Evolutionary conservation across 2,888 invertebrate species (phyloP).

Genomic region (Griposia aprilina): DNA sequence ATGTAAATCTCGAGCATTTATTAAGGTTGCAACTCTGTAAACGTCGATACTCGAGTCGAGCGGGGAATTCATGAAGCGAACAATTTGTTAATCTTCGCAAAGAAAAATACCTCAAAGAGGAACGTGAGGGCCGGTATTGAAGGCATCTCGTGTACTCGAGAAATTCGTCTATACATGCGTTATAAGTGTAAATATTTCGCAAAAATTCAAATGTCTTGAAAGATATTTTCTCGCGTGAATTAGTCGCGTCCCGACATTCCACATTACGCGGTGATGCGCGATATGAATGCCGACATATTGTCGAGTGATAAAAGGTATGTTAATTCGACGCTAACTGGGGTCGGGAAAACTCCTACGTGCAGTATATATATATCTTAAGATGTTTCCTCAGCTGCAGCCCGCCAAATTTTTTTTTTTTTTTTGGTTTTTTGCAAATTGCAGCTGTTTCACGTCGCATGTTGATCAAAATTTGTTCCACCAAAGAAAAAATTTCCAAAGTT

Average conservation of each 20-base stretch:
- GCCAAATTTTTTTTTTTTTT: too few relatives aligned
- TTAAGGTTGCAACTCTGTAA: slow-evolving; percentile 77
- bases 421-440: too few relatives aligned
- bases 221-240: slow-evolving; percentile 86
- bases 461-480: too few relatives aligned
- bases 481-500: too few relatives aligned
- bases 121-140: slow-evolving; percentile 66
- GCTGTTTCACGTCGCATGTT: too few relatives aligned
- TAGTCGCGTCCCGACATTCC: slow-evolving; percentile 83
- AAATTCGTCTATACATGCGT: slow-evolving; percentile 67
- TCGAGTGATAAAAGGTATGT: slow-evolving; percentile 75
- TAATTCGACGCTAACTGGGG: slow-evolving; percentile 74
- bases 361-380: slow-evolving; percentile 38
- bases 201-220: slow-evolving; percentile 79
- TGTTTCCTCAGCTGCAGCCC: too few relatives aligned
- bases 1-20: slow-evolving; percentile 83
- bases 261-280: slow-evolving; percentile 74
- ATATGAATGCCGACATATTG: slow-evolving; percentile 74
- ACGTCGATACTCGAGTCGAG: slow-evolving; percentile 72
- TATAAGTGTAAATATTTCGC: slow-evolving; percentile 70
- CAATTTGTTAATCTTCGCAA: slow-evolving; percentile 80
- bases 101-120: slow-evolving; percentile 71
- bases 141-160: slow-evolving; percentile 72
- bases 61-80: slow-evolving; percentile 75
- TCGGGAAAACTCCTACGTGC: slow-evolving; percentile 60